A percentile compares a stretch with the other conserved stretches of the same genome.
phyloP scores from a whole-genome alignment of 2,113 vertebrate genomes.

The Nibea albiflora region DNA sequence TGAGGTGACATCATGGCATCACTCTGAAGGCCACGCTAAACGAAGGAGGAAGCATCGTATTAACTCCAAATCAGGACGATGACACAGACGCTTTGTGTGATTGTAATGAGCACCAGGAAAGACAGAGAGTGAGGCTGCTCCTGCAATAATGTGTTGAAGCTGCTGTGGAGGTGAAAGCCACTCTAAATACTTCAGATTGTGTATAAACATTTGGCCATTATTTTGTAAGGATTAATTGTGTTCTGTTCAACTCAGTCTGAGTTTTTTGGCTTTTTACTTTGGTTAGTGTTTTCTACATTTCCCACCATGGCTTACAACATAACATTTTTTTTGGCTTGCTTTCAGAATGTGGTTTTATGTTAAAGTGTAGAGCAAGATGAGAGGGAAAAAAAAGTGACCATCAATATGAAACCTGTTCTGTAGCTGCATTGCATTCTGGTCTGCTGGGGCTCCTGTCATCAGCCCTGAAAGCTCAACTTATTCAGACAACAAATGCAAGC shows the following conservation, averaged over 20 bases:
- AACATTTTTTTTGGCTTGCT: neutral
- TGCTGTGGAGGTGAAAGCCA: slow-evolving; percentile 3
- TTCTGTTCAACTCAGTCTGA: neutral
- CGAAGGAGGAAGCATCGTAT: slow-evolving; percentile 63
- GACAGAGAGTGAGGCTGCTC: slow-evolving; percentile 15
- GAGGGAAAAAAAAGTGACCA: too few relatives aligned
- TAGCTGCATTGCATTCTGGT: neutral
- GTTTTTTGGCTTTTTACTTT: neutral
- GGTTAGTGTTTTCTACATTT: neutral
- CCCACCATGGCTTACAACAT: neutral
- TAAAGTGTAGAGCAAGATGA: neutral
- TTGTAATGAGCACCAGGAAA: slow-evolving; percentile 42
- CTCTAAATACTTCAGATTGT: neutral
- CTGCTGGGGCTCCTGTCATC: neutral
- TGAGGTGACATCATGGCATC: slow-evolving; percentile 70
- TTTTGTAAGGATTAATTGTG: neutral
- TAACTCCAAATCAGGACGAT: slow-evolving; percentile 53
- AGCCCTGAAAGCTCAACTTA: too few relatives aligned
- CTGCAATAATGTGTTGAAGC: neutral
- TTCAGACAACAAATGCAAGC: neutral
- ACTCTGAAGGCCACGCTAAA: slow-evolving; percentile 40
- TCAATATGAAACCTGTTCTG: neutral
- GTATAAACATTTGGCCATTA: neutral
- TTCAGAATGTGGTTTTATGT: neutral
- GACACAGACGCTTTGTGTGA: slow-evolving; percentile 47